Base-by-base conservation (phyloP, 2,888 invertebrate genomes). In the Druceiella hillmani region DNA sequence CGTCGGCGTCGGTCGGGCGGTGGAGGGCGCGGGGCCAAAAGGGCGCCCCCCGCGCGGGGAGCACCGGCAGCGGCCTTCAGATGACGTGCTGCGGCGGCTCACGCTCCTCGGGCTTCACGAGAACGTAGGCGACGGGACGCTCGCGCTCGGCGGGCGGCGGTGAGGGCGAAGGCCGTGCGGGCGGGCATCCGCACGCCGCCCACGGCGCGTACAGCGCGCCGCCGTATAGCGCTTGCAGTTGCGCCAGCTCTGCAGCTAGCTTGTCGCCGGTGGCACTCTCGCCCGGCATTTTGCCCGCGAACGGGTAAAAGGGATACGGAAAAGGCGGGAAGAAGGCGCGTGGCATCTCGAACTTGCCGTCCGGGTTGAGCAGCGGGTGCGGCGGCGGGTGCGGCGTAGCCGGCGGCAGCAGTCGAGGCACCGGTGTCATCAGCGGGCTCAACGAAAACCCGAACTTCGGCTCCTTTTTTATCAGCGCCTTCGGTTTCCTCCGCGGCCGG, bases 61-160 rank as follows among this genome's bases (percentile, higher is more conserved):
- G 84, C 76, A 79, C 78, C 81, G 85, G 81, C 58, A 85, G 83
- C 69, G 85, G 85, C 76, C 82, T 85, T 86, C 85, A 86, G 78
- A 86, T 86, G 63, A 85, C 82, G 59, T 84, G 85, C 41, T 78
- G 72, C 2, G 71, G 70, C 0, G 68, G 69, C 47, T 76, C 76
- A 51, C 73, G 58, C 33, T 61, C 71, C 51, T 75, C 72, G 27
- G 74, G 75, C 62, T 79, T 79, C 75, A 78, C 76, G 46, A 79
- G 70, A 38, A 80, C 76, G 58, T 78, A 79, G 20, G 79, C 77
- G 3, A 79, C 66, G 5, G 74, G 75, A 24, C 79, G 70, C 48
- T 69, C 68, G 31, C 69, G 61, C 50, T 69, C 68, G 2, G 42
- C 36, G 1, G 38, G 24, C 41, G 41, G 58, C 47, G 7, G 52